A percentile compares a stretch with the other conserved stretches of the same genome.
Conservation (phyloP, 2,113 vertebrate species). For the Puntigrus tetrazona region DNA sequence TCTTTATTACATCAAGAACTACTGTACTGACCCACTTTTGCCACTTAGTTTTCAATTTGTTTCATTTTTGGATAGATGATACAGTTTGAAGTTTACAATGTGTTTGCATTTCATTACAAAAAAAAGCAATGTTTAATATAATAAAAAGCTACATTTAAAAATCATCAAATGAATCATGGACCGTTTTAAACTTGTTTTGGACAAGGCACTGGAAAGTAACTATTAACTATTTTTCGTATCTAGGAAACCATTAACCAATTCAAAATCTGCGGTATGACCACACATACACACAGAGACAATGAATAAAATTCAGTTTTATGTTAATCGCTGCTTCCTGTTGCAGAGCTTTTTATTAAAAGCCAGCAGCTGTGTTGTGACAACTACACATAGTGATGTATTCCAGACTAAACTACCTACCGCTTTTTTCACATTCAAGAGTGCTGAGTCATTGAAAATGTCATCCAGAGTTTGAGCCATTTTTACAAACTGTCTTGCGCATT, state of each 20-base stretch:
- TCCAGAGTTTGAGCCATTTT: background rate
- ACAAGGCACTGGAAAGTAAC: background rate
- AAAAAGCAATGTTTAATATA: background rate
- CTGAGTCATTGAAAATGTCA: constrained; percentile 27
- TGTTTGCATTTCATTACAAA: background rate
- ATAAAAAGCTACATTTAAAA: background rate
- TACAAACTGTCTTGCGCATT: constrained; percentile 13
- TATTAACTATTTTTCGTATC: background rate
- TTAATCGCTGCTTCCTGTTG: background rate
- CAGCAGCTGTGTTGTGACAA: constrained; percentile 27
- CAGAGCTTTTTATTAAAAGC: background rate
- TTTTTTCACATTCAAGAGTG: constrained; percentile 16
- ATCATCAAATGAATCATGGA: background rate
- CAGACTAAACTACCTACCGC: background rate
- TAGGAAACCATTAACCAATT: background rate
- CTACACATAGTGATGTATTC: constrained; percentile 25
- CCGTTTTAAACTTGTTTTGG: background rate
- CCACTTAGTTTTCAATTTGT: background rate
- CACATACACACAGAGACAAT: background rate
- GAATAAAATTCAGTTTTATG: background rate
- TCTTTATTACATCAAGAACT: background rate
- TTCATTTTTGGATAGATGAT: background rate
- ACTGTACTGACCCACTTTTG: background rate
- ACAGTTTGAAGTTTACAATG: background rate
- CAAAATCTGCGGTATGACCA: background rate